Conservation (phyloP, 2,797 vertebrate genomes). For the Fundulus diaphanus region DNA sequence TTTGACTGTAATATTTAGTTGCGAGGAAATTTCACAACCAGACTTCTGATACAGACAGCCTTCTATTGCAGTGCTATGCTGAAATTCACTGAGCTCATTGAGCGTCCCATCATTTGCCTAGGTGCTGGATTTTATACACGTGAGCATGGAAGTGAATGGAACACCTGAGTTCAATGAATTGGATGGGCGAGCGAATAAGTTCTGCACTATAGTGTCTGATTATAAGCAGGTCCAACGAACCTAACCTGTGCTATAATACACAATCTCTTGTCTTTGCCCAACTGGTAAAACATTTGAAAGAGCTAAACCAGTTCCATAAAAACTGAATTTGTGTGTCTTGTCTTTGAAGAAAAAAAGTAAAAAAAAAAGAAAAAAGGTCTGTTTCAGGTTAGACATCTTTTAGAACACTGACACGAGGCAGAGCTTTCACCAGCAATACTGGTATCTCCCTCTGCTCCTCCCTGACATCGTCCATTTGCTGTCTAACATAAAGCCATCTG, state of each 20-base stretch:
- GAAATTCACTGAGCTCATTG: too few relatives aligned
- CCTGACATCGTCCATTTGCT: conserved; percentile 24
- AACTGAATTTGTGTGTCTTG: background rate
- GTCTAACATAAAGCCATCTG: conserved; percentile 39
- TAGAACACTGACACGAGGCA: conserved; percentile 17
- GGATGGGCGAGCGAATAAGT: too few relatives aligned
- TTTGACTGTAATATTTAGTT: too few relatives aligned
- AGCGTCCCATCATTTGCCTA: too few relatives aligned
- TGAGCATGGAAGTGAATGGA: background rate
- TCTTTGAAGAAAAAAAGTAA: background rate
- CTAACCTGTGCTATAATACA: too few relatives aligned
- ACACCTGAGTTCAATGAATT: background rate
- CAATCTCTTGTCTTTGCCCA: background rate
- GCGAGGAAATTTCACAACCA: too few relatives aligned
- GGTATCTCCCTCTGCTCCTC: conserved; percentile 31
- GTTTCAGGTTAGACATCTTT: background rate
- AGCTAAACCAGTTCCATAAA: too few relatives aligned
- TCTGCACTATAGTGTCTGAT: background rate
- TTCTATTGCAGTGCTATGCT: too few relatives aligned
- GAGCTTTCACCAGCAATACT: conserved; percentile 22
- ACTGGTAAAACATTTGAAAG: background rate
- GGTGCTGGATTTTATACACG: background rate
- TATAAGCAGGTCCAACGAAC: background rate
- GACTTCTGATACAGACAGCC: too few relatives aligned
- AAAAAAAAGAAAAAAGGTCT: background rate